phyloP scores from a whole-genome alignment of 2,888 invertebrate species.

The Lycophotia porphyrea region DNA sequence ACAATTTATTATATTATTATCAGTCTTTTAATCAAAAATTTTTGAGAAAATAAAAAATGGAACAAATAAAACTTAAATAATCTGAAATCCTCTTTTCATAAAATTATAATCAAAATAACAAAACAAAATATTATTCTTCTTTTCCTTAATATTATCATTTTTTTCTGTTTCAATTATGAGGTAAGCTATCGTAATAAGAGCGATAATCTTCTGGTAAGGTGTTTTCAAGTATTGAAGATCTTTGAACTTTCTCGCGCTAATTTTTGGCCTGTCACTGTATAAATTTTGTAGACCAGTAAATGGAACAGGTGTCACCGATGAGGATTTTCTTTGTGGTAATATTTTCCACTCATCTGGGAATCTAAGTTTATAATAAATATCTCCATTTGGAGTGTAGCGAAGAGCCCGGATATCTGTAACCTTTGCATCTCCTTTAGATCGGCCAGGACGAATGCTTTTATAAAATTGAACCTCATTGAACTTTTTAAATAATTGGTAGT shows the following conservation, averaged over 20 bases:
- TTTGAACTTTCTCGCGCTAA: slow-evolving; percentile 10
- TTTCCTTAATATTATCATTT: slow-evolving; percentile 4
- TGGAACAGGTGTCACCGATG: slow-evolving; percentile 3
- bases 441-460: slow-evolving; percentile 29
- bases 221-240: slow-evolving; percentile 15
- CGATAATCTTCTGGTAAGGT: slow-evolving; percentile 6
- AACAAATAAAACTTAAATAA: slow-evolving; percentile 4
- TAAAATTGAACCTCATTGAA: slow-evolving; percentile 19
- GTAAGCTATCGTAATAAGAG: neutral
- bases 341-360: slow-evolving; percentile 24
- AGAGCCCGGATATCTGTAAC: slow-evolving; percentile 34
- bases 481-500: slow-evolving; percentile 22
- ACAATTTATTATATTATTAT: too few relatives aligned
- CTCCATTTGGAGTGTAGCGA: slow-evolving; percentile 23
- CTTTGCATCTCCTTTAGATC: slow-evolving; percentile 31
- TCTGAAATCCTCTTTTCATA: slow-evolving; percentile 5
- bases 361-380: slow-evolving; percentile 26
- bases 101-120: slow-evolving; percentile 4
- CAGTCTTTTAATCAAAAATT: slow-evolving; percentile 1
- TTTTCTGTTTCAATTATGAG: slow-evolving; percentile 5
- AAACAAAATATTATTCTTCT: slow-evolving; percentile 4
- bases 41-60: neutral
- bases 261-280: slow-evolving; percentile 6
- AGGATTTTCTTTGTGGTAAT: slow-evolving; percentile 24
- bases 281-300: slow-evolving; percentile 14